Evolutionary conservation across 2,888 invertebrate genomes (phyloP), one percentile per base, ranked within the genome.

Genomic region (Drosophila leonis): DNA sequence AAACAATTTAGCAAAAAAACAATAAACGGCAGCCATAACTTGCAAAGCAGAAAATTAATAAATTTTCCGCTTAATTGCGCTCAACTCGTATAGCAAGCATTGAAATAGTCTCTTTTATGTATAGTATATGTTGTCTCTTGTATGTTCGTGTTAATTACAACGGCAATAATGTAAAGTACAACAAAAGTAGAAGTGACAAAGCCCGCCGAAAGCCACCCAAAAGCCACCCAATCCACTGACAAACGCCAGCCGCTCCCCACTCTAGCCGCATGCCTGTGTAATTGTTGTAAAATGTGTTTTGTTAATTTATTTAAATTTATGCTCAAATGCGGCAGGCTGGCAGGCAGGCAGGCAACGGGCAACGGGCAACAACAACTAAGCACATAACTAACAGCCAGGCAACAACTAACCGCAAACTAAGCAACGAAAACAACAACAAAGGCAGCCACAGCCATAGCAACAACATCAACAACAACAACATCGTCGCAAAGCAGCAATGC

Each of bases 221-320:
- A 27, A 27, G 18, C 9, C 31, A 20, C 20, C 54, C n/a, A 4
- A 13, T 7, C 37, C 18, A 51, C 24, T 29, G 9, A 7, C 41
- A 31, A n/a, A 13, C 24, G 39, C 13, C 20, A 13, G 27, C 52
- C 24, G 44, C 42, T n/a, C 35, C 8, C 29, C 57, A 18, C 42
- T 37, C 33, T 27, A 41, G n/a, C 52, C 65, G 59, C 66, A 72
- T 68, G 64, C 70, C 73, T 52, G 65, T 72, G 70, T 88, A 79
- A 88, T 84, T 88, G 86, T 83, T 83, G 75, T 72, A 64, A 80
- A 80, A 80, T 75, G 75, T 80, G 80, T 82, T 82, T 86, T 86
- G 88, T 84, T 83, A 90, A 90, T 90, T 88, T 86, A 90, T 90
- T 88, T 81, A 82, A 90, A 88, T 88, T 84, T 84, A 84, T 83